phyloP scores from a whole-genome alignment of 2,797 vertebrate species.

The Odontamblyopus rebecca region DNA sequence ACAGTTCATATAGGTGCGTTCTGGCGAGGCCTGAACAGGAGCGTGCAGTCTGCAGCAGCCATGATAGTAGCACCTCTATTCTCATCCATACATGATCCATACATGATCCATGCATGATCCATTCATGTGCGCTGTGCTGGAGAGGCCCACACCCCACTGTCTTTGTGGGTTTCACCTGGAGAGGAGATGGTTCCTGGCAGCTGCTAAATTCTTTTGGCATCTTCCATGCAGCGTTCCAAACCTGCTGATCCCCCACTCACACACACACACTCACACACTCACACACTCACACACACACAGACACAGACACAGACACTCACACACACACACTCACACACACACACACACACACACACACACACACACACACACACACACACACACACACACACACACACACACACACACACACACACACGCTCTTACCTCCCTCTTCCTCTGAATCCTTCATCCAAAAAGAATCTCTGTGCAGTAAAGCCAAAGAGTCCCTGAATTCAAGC shows the following conservation, averaged over 20 bases:
- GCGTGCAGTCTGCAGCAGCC: neutral
- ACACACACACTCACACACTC: too few species aligned
- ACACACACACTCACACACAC: neutral
- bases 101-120: too few species aligned
- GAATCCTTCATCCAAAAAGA: conserved; percentile 18
- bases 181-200: conserved; percentile 66
- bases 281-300: too few species aligned
- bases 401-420: neutral
- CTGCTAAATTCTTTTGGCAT: conserved; percentile 56
- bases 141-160: conserved; percentile 9
- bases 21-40: conserved; percentile 9
- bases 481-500: conserved; percentile 32
- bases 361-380: too few species aligned
- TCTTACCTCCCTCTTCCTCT: conserved; percentile 3
- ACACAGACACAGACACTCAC: too few species aligned
- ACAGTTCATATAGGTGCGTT: neutral
- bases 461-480: conserved; percentile 35
- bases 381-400: neutral
- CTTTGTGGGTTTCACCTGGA: conserved; percentile 16
- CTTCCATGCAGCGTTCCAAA: conserved; percentile 20
- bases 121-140: neutral
- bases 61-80: neutral
- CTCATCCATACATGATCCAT: neutral
- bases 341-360: neutral
- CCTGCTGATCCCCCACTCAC: conserved; percentile 35